These are phyloP conservation scores for Martes martes DNA, from an alignment of 2,113 vertebrate genomes.

Conservation along the genomic window DNA sequence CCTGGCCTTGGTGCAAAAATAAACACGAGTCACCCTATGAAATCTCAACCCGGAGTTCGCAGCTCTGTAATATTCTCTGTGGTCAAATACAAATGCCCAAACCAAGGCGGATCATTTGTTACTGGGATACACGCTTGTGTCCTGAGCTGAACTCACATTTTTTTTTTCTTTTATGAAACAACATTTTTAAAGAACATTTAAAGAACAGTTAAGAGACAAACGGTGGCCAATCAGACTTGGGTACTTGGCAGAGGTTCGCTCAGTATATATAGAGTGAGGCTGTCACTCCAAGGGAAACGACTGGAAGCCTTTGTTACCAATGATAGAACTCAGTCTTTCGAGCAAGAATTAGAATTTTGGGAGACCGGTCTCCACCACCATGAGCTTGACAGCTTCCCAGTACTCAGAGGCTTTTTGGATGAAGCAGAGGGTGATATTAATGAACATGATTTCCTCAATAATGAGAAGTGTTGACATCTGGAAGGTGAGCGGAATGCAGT, in stretches of 20 bases:
- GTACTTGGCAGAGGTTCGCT: background rate
- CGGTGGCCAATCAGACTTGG: background rate
- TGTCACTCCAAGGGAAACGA: background rate
- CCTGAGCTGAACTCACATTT: background rate
- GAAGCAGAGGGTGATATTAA: background rate
- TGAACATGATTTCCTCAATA: fast-evolving
- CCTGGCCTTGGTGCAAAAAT: background rate
- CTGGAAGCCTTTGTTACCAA: background rate
- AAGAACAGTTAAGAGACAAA: background rate
- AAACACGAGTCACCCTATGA: background rate
- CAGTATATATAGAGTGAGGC: background rate
- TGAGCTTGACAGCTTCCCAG: background rate
- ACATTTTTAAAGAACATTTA: background rate
- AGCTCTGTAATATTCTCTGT: background rate
- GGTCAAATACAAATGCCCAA: background rate
- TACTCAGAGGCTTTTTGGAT: background rate
- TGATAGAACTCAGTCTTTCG: background rate
- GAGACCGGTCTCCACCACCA: background rate
- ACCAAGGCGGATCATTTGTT: no score
- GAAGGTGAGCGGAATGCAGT: fast-evolving
- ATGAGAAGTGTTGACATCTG: fast-evolving
- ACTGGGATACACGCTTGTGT: background rate
- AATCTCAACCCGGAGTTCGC: background rate
- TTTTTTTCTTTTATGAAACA: background rate
- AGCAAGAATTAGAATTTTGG: background rate